Evolutionary conservation across 2,797 vertebrate genomes (phyloP), one percentile per base, ranked within the genome.

Genomic region (Scleropages formosus): DNA sequence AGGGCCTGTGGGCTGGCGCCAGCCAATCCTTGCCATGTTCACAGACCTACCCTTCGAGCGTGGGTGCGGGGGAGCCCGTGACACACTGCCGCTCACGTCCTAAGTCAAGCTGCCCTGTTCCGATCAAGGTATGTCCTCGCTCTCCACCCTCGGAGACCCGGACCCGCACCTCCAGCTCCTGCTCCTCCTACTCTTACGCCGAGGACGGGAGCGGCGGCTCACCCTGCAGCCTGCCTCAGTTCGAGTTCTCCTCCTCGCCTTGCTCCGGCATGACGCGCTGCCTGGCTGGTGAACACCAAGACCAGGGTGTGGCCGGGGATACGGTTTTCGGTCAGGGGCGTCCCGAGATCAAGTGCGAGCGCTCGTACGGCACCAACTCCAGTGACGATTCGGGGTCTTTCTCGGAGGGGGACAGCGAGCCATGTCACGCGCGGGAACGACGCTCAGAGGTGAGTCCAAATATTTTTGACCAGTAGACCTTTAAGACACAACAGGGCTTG

Each of bases 331-430:
- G 87, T 90, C 94, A 93, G 46, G 94, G 89, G 81, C 90, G 91
- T 79, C 89, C 93, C 86, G 94, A 94, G 84, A 94, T 97, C 88
- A 97, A 97, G 93, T 95, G 92, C 84, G 96, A 96, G 91, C 93
- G 90, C 85, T 87, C 92, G 78, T 97, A 95, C 24, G 96, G 95
- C 85, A 94, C 93, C 84, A 97, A 96, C 91, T 98, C 95, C 88
- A 97, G 95, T 63, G 96, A 98, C 47, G 96, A 98, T 82, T 98
- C 95, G 60, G 94, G 93, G 83, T 98, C 96, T 10, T 96, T 97
- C 90, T 98, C 96, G 79, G 96, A 97, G 91, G 96, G 93, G 81
- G 96, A 98, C 93, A 97, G 96, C 86, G 96, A 98, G 87, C 94
- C 94, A 79, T 94, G 95, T 87, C 85, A 92, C 78, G 90, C 93